Evolutionary conservation across 2,113 vertebrate species (phyloP).

Genomic region (Mystacornis crossleyi): DNA sequence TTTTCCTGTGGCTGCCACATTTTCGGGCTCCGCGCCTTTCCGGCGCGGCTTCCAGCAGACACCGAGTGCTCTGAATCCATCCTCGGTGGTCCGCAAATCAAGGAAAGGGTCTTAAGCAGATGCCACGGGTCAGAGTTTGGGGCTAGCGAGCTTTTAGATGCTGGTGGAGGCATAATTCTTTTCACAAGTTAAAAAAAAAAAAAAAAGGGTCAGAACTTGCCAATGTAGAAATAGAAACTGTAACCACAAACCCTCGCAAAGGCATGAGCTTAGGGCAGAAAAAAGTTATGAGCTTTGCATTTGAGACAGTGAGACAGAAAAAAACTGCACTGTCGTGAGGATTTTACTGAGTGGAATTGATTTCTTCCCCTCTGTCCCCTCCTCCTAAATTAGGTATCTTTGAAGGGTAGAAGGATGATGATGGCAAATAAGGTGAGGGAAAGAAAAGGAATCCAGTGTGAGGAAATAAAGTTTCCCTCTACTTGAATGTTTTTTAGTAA

Average conservation of each 20-base stretch:
- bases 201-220: not conserved
- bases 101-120: not conserved
- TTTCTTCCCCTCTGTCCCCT: not conserved
- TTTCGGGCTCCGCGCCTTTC: not conserved
- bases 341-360: not conserved
- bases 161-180: not conserved
- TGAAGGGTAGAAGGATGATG: not conserved
- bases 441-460: not conserved
- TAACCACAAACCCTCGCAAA: not conserved
- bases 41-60: not conserved
- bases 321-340: not conserved
- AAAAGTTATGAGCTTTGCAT: not conserved
- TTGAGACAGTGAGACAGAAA: not conserved
- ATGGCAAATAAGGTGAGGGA: not conserved
- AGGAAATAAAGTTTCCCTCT: not conserved
- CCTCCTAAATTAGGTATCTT: not conserved
- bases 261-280: not conserved
- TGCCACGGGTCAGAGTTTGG: no score
- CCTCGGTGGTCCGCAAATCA: not conserved
- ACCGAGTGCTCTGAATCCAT: accelerated
- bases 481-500: not conserved
- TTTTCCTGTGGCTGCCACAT: not conserved
- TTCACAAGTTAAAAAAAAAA: accelerated
- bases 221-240: slow-evolving; percentile 5
- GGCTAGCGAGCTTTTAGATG: not conserved